Percentiles rank a stretch among this genome's conserved stretches.
Evolutionary conservation across 2,888 invertebrate genomes (phyloP).

Genomic region (Balanococcus diminutus): DNA sequence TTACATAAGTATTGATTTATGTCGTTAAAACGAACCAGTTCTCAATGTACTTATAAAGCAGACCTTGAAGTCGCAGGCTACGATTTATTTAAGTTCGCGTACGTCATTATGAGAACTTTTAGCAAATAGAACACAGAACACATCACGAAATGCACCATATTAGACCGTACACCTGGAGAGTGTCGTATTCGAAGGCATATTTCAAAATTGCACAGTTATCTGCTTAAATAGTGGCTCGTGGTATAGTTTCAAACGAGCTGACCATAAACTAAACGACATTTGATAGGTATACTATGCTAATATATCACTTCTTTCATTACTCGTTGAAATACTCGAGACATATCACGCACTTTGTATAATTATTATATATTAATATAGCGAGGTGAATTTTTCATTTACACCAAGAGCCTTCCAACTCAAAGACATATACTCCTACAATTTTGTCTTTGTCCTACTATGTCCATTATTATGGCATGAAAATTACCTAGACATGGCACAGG

Average conservation of each 20-base stretch:
- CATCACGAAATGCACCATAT: conserved; percentile 1
- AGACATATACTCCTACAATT: not conserved
- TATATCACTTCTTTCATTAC: not conserved
- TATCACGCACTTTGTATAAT: not conserved
- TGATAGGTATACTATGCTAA: not conserved
- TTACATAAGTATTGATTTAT: conserved; percentile 20
- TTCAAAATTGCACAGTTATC: not conserved
- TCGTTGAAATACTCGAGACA: not conserved
- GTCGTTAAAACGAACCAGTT: not conserved
- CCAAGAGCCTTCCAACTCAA: not conserved
- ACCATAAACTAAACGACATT: not conserved
- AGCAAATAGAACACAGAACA: not conserved
- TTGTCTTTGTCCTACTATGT: not conserved
- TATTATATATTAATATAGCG: not conserved
- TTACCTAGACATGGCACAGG: too few relatives aligned
- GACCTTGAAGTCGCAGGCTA: not conserved
- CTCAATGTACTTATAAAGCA: not conserved
- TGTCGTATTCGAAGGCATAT: not conserved
- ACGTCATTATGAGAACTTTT: not conserved
- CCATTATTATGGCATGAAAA: not conserved
- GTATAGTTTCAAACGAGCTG: not conserved
- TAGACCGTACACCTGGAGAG: not conserved
- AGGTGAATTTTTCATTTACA: not conserved
- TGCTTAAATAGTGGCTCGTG: not conserved
- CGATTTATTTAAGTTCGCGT: conserved; percentile 2